A percentile compares a stretch with the other conserved stretches of the same genome.
These are phyloP conservation scores for Oncorhynchus nerka DNA, from an alignment of 2,113 vertebrate genomes.

Conservation along the genomic window DNA sequence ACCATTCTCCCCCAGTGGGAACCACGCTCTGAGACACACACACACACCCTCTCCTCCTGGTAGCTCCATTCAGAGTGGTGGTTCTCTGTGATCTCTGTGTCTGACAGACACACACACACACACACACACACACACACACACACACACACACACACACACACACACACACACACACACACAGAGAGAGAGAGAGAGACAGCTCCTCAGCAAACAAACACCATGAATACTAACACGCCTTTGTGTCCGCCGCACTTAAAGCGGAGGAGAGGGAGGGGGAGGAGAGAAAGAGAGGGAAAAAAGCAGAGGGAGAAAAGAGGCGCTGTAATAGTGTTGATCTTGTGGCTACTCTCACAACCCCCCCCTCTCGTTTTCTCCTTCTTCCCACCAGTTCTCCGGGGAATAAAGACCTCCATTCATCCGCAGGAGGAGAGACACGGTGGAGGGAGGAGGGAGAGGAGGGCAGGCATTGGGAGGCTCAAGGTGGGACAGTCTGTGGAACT, in stretches of 20 bases:
- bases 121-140: too few relatives aligned
- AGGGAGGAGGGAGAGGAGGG: conserved; percentile 63
- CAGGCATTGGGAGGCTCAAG: conserved; percentile 50
- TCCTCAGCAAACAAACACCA: conserved; percentile 85
- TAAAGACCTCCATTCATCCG: conserved; percentile 81
- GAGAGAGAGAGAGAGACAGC: conserved; percentile 25
- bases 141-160: too few relatives aligned
- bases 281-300: conserved; percentile 52
- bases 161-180: too few relatives aligned
- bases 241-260: conserved; percentile 71
- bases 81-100: conserved; percentile 75
- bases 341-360: conserved; percentile 61
- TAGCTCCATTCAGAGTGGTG: conserved; percentile 79
- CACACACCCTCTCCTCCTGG: conserved; percentile 57
- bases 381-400: conserved; percentile 76
- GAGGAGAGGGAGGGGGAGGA: conserved; percentile 33
- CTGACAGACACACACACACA: conserved; percentile 78
- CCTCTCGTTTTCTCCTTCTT: conserved; percentile 59
- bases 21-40: conserved; percentile 49
- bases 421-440: conserved; percentile 70
- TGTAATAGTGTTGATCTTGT: conserved; percentile 71
- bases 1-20: conserved; percentile 83
- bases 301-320: conserved; percentile 58
- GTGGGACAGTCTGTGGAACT: conserved; percentile 66
- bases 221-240: conserved; percentile 80